These are phyloP conservation scores for Amazona guildingii DNA, from an alignment of 2,113 vertebrate genomes.

Conservation along the genomic window DNA sequence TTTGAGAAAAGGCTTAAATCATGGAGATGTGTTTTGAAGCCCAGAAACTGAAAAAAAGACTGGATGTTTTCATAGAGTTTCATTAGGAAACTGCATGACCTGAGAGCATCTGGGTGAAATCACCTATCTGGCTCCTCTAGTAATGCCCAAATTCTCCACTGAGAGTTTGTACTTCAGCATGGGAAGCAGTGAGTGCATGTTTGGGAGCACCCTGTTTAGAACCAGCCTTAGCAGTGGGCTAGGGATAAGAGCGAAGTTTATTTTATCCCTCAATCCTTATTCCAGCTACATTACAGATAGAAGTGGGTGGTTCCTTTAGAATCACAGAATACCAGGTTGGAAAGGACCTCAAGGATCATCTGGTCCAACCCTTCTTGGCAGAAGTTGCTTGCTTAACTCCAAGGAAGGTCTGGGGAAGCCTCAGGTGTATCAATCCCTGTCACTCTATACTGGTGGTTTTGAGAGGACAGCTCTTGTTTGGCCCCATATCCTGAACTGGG, in stretches of 20 bases:
- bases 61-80: neutral
- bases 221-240: neutral
- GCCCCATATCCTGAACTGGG: neutral
- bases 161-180: neutral
- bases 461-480: neutral
- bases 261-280: neutral
- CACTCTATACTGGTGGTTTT: neutral
- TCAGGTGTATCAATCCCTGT: neutral
- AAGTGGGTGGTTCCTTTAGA: neutral
- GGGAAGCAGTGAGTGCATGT: accelerated
- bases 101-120: neutral
- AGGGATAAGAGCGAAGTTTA: neutral
- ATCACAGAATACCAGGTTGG: neutral
- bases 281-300: neutral
- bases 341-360: neutral
- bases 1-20: neutral
- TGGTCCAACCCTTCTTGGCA: neutral
- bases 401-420: neutral
- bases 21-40: neutral
- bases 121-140: accelerated
- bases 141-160: neutral
- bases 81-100: neutral
- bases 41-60: neutral
- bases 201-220: neutral
- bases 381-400: neutral